A percentile compares a stretch with the other conserved stretches of the same genome.
These are phyloP conservation scores for Epsilonema sp. DNA, from an alignment of 2,888 invertebrate species.

Conservation along the genomic window DNA sequence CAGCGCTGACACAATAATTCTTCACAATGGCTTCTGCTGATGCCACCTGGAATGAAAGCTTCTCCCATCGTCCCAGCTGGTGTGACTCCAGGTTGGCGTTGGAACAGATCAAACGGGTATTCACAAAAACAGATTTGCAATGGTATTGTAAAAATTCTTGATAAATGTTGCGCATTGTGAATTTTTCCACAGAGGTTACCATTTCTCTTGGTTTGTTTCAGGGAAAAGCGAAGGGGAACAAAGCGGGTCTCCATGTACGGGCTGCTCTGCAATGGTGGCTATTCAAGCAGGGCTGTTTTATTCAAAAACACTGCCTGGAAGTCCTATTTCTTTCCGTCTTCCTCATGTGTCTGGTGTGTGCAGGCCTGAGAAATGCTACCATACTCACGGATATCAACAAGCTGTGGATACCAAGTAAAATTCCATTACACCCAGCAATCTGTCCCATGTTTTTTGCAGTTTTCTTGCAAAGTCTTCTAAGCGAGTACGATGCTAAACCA, in stretches of 20 bases:
- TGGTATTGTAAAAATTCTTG: no score
- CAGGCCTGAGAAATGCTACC: conserved; percentile 79
- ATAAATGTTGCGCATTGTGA: no score
- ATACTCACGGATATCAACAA: conserved; percentile 85
- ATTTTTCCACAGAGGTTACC: no score
- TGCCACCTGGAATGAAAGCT: conserved; percentile 32
- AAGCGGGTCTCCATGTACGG: conserved; percentile 70
- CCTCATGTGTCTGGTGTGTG: conserved; percentile 60
- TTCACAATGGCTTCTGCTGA: no score
- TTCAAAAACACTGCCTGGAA: conserved; percentile 80
- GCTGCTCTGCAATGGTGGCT: conserved; percentile 71
- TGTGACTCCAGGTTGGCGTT: conserved; percentile 80
- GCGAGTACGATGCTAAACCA: no score
- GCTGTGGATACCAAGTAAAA: conserved; percentile 82
- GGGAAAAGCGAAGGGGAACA: conserved; percentile 80
- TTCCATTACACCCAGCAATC: no score
- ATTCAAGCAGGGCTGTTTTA: conserved; percentile 57
- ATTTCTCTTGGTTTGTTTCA: no score
- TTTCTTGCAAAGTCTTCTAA: no score
- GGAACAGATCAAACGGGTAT: conserved; percentile 90
- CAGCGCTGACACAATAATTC: no score
- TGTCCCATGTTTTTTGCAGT: no score
- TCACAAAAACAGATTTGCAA: no score
- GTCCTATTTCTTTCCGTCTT: conserved; percentile 80
- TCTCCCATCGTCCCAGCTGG: conserved; percentile 52